A percentile compares a stretch with the other conserved stretches of the same genome.
phyloP scores from a whole-genome alignment of 2,797 vertebrate genomes.

The Falco naumanni region DNA sequence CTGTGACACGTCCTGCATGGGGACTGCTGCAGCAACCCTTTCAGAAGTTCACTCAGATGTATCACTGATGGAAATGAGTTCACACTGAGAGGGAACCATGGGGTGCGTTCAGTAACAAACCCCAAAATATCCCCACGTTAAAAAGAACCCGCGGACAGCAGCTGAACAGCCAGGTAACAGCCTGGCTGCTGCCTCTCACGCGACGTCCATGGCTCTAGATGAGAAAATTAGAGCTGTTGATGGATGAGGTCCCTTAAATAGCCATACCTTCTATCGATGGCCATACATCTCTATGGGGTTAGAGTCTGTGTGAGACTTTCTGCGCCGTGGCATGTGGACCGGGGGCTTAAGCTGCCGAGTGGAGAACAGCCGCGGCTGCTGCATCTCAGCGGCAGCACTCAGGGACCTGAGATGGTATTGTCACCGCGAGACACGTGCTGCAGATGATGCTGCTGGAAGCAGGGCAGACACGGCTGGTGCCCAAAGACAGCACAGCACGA shows the following conservation, averaged over 20 bases:
- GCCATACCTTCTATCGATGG: neutral
- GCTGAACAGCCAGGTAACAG: too few relatives aligned
- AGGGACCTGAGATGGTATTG: neutral
- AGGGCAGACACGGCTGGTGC: neutral
- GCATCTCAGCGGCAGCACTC: neutral
- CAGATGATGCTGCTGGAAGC: neutral
- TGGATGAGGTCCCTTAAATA: neutral
- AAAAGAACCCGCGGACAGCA: neutral
- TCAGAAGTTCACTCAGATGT: neutral
- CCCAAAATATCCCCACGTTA: neutral
- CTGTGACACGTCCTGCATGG: fast-evolving
- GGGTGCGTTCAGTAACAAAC: neutral
- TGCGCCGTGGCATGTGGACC: fast-evolving
- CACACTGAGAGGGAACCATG: neutral
- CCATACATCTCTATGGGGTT: neutral
- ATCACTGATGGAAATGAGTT: too few relatives aligned
- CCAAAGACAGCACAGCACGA: fast-evolving
- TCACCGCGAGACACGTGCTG: neutral
- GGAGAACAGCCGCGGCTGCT: neutral
- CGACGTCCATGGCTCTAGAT: fast-evolving
- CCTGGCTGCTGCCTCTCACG: neutral
- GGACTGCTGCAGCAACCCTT: fast-evolving
- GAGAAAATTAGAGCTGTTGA: neutral
- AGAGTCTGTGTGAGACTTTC: neutral
- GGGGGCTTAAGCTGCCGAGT: neutral